Base-by-base conservation (phyloP, 2,888 invertebrate genomes). In the Platycnemis pennipes region DNA sequence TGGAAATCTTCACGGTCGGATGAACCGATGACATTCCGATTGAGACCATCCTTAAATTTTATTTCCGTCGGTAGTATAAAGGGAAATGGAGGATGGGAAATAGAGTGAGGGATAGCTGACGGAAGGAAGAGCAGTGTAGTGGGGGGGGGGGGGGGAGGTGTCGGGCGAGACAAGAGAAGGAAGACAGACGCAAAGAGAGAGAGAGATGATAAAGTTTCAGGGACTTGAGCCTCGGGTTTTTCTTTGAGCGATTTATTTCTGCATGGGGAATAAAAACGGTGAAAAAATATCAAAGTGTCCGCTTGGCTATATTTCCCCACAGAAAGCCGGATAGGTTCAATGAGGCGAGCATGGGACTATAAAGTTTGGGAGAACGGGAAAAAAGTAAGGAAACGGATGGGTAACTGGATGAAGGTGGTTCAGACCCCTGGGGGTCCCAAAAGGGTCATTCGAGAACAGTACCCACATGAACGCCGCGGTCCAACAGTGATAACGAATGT, bases 331-430 rank as follows among this genome's bases (percentile, higher is more conserved):
- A 56, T 45, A 86, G 69, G 86, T 94, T 94, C 94, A 94, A 94
- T 89, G 88, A 88, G 94, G 91, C 77, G 91, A 94, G 85, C 56
- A 94, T 97, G 94, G 94, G 95, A 11, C 94, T 95, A 95, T 94
- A 8, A 16, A 7, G 63, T 26, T 63, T 63, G 7, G 19, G 53
- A 31, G 77, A 87, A n/a, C 16, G 85, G 86, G 87, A 44, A n/a
- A 26, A n/a, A 31, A 53, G 49, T 31, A 49, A 5, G 56, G 37
- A 19, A 19, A 31, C 37, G 5, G 94, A 89, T n/a, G n/a, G 1
- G 46, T 13, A 45, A n/a, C 13, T 1, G 31, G 19, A 11, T 46
- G 4, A 49, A n/a, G 46, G 49, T 11, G 49, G 3, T 8, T 26
- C 46, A 13, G 3, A 37, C 13, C 31, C 46, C 13, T 19, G 13